phyloP scores from a whole-genome alignment of 2,113 vertebrate species.

The Laticauda colubrina region DNA sequence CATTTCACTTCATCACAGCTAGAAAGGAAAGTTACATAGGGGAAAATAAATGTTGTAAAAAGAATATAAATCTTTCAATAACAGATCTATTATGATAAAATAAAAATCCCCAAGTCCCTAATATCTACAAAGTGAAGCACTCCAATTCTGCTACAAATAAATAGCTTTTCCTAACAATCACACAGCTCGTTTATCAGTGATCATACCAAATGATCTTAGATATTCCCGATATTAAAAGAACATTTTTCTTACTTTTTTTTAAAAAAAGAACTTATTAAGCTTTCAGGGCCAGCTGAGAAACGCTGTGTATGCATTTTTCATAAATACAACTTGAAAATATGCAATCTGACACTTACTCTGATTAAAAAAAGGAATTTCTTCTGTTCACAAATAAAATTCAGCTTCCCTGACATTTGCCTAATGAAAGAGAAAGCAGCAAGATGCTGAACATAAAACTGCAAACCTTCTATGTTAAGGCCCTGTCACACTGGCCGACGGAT shows the following conservation, averaged over 20 bases:
- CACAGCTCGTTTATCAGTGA: neutral
- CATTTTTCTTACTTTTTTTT: neutral
- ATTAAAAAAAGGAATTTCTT: neutral
- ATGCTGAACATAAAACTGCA: neutral
- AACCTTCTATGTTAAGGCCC: neutral
- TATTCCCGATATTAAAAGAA: neutral
- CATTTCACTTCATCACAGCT: no score
- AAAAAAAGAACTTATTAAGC: neutral
- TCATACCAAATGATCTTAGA: neutral
- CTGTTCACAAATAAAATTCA: conserved; percentile 3
- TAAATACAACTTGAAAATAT: neutral
- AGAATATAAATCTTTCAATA: no score
- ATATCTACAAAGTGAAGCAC: conserved; percentile 1
- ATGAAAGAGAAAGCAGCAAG: neutral
- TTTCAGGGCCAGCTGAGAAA: neutral
- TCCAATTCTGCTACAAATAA: neutral
- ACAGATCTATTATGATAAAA: neutral
- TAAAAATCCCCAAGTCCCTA: neutral
- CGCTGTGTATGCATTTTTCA: neutral
- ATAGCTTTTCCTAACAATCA: neutral
- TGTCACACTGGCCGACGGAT: no score
- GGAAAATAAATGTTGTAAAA: no score
- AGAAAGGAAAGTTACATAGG: no score
- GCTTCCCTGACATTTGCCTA: neutral
- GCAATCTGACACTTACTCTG: neutral